These are phyloP conservation scores for Dione vanillae DNA, from an alignment of 2,888 invertebrate species.

Conservation along the genomic window DNA sequence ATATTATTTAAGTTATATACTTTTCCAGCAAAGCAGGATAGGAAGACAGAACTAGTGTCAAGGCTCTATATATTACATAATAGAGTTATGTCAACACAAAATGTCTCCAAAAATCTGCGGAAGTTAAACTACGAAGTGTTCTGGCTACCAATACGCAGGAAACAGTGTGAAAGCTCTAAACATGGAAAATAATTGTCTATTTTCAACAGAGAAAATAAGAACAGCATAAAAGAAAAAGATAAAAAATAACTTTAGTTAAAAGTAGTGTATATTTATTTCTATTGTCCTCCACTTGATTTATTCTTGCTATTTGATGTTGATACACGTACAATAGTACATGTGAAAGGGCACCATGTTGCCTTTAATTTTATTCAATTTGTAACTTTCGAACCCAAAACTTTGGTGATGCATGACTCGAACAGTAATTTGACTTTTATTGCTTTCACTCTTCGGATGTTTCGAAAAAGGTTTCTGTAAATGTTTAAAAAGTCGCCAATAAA, in stretches of 20 bases:
- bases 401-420: slow-evolving; percentile 78
- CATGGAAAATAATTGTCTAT: no score
- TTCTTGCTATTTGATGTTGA: slow-evolving; percentile 25
- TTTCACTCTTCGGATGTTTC: slow-evolving; percentile 51
- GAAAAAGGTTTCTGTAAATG: slow-evolving; percentile 61
- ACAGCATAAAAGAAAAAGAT: background rate
- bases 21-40: no score
- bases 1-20: no score
- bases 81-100: no score
- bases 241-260: background rate
- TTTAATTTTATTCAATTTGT: slow-evolving; percentile 82
- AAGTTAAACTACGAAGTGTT: no score
- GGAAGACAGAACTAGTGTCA: no score
- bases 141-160: no score
- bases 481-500: no score
- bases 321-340: slow-evolving; percentile 32
- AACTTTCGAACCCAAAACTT: slow-evolving; percentile 80
- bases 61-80: no score
- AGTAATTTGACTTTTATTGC: slow-evolving; percentile 81
- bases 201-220: no score
- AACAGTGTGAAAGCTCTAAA: no score
- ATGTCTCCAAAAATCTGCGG: no score
- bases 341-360: slow-evolving; percentile 48
- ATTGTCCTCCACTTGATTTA: slow-evolving; percentile 18
- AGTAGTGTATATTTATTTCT: background rate